Conservation (phyloP, 2,888 invertebrate species). For the Drosophila diplacantha region DNA sequence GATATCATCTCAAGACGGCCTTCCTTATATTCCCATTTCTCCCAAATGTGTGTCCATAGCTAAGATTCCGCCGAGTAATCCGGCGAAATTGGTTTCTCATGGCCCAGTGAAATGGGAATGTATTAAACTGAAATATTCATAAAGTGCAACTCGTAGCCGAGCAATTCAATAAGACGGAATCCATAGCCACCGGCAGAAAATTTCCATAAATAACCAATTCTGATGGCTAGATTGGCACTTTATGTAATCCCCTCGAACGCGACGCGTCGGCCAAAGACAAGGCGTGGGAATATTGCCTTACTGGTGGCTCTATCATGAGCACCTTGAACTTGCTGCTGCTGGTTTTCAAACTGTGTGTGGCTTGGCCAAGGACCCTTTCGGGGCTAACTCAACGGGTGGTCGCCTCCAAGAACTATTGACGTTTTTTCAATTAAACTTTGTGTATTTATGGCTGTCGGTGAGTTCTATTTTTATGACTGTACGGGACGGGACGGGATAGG, state of each 20-base stretch:
- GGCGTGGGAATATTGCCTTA: constrained; percentile 28
- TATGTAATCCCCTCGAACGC: constrained; percentile 30
- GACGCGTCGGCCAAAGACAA: constrained; percentile 6
- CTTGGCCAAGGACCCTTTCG: constrained; percentile 31
- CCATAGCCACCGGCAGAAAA: constrained; percentile 19
- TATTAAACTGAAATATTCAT: constrained; percentile 40
- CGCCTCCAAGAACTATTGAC: constrained; percentile 31
- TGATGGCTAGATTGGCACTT: constrained; percentile 32
- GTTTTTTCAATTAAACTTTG: constrained; percentile 40
- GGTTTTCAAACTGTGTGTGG: constrained; percentile 16
- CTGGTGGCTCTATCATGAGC: constrained; percentile 12
- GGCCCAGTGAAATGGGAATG: constrained; percentile 11
- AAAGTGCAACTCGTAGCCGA: constrained; percentile 22
- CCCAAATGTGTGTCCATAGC: constrained; percentile 9
- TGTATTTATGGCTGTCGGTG: constrained; percentile 47
- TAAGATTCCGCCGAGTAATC: constrained; percentile 29
- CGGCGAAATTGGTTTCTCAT: constrained; percentile 32
- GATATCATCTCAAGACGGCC: background rate
- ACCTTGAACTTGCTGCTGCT: constrained; percentile 36
- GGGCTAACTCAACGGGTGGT: constrained; percentile 30
- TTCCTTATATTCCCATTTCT: background rate
- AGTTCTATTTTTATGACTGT: constrained; percentile 42
- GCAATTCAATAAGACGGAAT: constrained; percentile 38
- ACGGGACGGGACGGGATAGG: constrained; percentile 3
- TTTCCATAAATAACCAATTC: constrained; percentile 39